These are phyloP conservation scores for Leptinotarsa juncta DNA, from an alignment of 2,888 invertebrate genomes.

Conservation along the genomic window DNA sequence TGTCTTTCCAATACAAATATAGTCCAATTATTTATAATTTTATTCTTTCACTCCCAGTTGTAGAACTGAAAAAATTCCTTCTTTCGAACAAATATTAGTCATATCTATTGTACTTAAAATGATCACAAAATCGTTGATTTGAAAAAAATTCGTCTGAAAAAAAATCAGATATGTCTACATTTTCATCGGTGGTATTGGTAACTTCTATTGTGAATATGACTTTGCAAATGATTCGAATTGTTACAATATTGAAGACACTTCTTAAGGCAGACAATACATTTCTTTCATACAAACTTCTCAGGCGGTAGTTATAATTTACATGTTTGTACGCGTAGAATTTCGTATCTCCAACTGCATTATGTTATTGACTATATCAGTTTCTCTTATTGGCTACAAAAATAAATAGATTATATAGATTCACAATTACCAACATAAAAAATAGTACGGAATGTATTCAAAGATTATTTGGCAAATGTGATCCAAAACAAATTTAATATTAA, in stretches of 20 bases:
- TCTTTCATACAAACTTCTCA: conserved; percentile 27
- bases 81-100: too few species aligned
- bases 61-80: too few species aligned
- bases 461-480: conserved; percentile 68
- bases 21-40: neutral
- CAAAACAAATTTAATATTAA: conserved; percentile 57
- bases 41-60: neutral
- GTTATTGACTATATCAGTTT: conserved; percentile 55
- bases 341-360: conserved; percentile 32
- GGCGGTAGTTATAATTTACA: conserved; percentile 24
- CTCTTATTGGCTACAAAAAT: conserved; percentile 42
- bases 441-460: conserved; percentile 67
- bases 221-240: conserved; percentile 36
- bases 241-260: conserved; percentile 55
- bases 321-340: conserved; percentile 21
- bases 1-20: conserved; percentile 1
- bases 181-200: conserved; percentile 35
- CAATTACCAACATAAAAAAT: conserved; percentile 53
- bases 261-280: conserved; percentile 55
- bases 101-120: too few species aligned
- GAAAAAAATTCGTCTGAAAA: neutral
- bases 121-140: too few species aligned
- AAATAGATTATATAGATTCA: conserved; percentile 48
- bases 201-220: conserved; percentile 36
- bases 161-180: conserved; percentile 11